phyloP scores from a whole-genome alignment of 2,888 invertebrate genomes.

The Empis stercorea region DNA sequence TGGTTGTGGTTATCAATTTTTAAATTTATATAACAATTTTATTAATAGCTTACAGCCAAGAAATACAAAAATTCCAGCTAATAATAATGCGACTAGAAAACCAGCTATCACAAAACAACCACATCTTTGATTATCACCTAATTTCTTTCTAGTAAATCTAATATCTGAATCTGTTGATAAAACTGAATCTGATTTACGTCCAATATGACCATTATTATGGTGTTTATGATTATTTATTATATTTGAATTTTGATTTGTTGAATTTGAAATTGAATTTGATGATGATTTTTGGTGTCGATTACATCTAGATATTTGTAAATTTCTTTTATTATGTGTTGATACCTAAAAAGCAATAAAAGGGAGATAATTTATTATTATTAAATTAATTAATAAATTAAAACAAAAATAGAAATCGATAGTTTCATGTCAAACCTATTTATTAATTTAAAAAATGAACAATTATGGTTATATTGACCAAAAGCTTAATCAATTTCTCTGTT shows the following conservation, averaged over 20 bases:
- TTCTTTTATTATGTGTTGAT: slow-evolving; percentile 1
- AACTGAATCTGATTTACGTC: slow-evolving; percentile 57
- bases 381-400: not conserved
- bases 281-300: not conserved
- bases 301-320: slow-evolving; percentile 1
- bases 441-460: too few relatives aligned
- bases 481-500: too few relatives aligned
- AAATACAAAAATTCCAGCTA: slow-evolving; percentile 52
- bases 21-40: not conserved
- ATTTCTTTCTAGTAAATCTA: slow-evolving; percentile 71
- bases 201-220: slow-evolving; percentile 16
- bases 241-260: not conserved
- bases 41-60: slow-evolving; percentile 44
- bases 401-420: too few relatives aligned
- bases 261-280: not conserved
- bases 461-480: too few relatives aligned
- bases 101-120: slow-evolving; percentile 79
- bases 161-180: slow-evolving; percentile 81
- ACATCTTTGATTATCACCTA: slow-evolving; percentile 72
- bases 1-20: slow-evolving; percentile 8
- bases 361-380: not conserved
- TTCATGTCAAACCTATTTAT: too few relatives aligned
- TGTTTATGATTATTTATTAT: slow-evolving; percentile 6
- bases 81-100: slow-evolving; percentile 64
- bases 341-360: not conserved